A percentile compares a stretch with the other conserved stretches of the same genome.
Conservation (phyloP, 2,113 vertebrate species). For the Delphinapterus leucas region DNA sequence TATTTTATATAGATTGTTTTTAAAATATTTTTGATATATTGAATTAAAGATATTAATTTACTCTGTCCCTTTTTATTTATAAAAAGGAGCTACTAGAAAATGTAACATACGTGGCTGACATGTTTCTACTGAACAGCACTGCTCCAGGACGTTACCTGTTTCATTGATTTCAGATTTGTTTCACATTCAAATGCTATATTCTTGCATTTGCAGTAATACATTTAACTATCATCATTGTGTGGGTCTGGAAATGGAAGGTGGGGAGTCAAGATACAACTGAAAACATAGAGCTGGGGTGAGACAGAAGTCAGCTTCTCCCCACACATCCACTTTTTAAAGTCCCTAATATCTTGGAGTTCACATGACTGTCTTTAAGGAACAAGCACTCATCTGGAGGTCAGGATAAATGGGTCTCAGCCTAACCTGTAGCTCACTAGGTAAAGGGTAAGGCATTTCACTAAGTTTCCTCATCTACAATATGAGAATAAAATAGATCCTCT, state of each 20-base stretch:
- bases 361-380: background rate
- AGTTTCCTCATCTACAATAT: background rate
- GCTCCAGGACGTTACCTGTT: background rate
- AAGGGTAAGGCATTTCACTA: background rate
- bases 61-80: background rate
- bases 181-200: background rate
- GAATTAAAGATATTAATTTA: background rate
- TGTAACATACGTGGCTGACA: background rate
- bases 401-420: background rate
- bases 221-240: background rate
- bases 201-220: background rate
- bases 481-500: background rate
- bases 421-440: background rate
- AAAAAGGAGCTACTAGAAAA: background rate
- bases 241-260: background rate
- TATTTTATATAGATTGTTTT: background rate
- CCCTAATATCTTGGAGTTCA: background rate
- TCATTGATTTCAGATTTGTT: background rate
- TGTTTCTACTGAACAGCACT: background rate
- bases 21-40: background rate
- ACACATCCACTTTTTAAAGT: background rate
- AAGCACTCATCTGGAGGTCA: background rate
- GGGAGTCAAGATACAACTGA: background rate
- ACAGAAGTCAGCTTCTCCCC: background rate
- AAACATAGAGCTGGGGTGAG: background rate